phyloP scores from a whole-genome alignment of 2,888 invertebrate species.

The Lithophane semibrunnea region DNA sequence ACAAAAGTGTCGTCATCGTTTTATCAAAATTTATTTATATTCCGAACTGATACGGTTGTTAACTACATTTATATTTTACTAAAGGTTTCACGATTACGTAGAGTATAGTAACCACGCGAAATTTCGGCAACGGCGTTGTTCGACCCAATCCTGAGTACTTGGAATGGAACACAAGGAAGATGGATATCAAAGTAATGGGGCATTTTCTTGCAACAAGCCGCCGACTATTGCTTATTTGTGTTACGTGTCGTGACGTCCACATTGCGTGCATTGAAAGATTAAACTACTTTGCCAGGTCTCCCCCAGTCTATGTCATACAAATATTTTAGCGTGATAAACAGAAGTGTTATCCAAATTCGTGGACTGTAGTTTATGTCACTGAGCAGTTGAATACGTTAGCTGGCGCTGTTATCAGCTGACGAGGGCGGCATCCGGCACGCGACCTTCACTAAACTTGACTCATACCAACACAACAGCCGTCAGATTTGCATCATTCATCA shows the following conservation, averaged over 20 bases:
- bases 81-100: slow-evolving; percentile 33
- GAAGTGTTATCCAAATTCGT: slow-evolving; percentile 49
- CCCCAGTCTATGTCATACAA: slow-evolving; percentile 45
- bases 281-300: slow-evolving; percentile 43
- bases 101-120: neutral
- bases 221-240: slow-evolving; percentile 35
- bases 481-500: slow-evolving; percentile 79
- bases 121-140: neutral
- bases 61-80: slow-evolving; percentile 44
- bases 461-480: slow-evolving; percentile 74
- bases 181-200: slow-evolving; percentile 39
- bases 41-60: slow-evolving; percentile 53
- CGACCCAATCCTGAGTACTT: slow-evolving; percentile 7
- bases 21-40: slow-evolving; percentile 60
- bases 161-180: slow-evolving; percentile 25
- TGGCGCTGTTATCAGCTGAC: slow-evolving; percentile 79
- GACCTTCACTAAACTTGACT: slow-evolving; percentile 81
- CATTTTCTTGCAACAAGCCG: slow-evolving; percentile 45
- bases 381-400: slow-evolving; percentile 62
- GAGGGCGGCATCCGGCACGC: slow-evolving; percentile 77
- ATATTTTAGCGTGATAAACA: slow-evolving; percentile 44
- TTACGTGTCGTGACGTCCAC: slow-evolving; percentile 55
- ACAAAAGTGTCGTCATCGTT: slow-evolving; percentile 48
- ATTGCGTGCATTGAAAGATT: slow-evolving; percentile 60
- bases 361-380: slow-evolving; percentile 60